A percentile compares a stretch with the other conserved stretches of the same genome.
phyloP scores from a whole-genome alignment of 2,113 vertebrate genomes.

The Macrotis lagotis region DNA sequence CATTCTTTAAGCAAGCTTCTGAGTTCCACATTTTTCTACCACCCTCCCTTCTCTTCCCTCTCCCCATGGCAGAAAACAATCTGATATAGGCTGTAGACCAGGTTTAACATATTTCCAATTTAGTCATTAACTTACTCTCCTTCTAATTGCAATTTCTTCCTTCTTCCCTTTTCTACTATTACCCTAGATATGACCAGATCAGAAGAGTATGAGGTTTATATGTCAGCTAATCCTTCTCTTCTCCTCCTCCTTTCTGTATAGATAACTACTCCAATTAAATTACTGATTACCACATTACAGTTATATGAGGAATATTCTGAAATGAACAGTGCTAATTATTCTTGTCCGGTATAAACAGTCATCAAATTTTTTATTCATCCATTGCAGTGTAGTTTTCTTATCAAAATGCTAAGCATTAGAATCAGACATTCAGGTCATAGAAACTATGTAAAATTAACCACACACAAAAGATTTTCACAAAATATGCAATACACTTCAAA shows the following conservation, averaged over 20 bases:
- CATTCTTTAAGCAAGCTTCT: too few relatives aligned
- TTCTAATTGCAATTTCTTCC: neutral
- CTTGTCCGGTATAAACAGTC: neutral
- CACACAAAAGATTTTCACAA: neutral
- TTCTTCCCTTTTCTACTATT: neutral
- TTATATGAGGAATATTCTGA: constrained; percentile 23
- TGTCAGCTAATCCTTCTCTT: neutral
- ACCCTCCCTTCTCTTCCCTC: too few relatives aligned
- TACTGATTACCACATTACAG: neutral
- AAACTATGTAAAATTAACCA: neutral
- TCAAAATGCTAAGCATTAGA: too few relatives aligned
- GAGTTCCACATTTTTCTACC: too few relatives aligned
- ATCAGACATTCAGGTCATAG: neutral
- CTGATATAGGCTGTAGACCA: too few relatives aligned
- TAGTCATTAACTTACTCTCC: too few relatives aligned
- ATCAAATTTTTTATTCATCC: constrained; percentile 36
- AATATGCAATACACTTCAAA: neutral
- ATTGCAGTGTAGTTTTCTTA: neutral
- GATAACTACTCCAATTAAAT: neutral
- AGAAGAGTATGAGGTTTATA: neutral
- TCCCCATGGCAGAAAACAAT: too few relatives aligned
- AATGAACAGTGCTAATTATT: constrained; percentile 30
- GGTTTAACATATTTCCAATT: too few relatives aligned
- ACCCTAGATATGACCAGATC: neutral
- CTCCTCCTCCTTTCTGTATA: neutral